Conservation (phyloP, 2,113 vertebrate species). For the Myrmophylax atrothorax region DNA sequence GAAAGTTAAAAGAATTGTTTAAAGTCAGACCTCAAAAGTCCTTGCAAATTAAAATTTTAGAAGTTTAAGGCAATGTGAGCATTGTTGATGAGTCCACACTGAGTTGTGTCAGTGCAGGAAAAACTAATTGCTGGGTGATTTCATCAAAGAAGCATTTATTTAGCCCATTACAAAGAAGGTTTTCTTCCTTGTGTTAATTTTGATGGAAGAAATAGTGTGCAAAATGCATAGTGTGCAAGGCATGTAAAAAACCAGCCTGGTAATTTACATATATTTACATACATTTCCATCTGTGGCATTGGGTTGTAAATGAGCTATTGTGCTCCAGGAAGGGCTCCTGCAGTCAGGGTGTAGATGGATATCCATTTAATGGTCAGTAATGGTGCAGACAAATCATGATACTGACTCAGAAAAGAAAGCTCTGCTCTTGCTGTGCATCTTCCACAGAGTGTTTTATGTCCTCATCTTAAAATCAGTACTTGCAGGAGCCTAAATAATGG, state of each 20-base stretch:
- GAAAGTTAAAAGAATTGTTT: background rate
- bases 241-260: background rate
- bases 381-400: background rate
- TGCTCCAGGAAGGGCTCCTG: background rate
- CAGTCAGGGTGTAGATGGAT: background rate
- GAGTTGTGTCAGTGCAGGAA: background rate
- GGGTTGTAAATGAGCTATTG: background rate
- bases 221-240: background rate
- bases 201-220: background rate
- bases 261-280: background rate
- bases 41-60: background rate
- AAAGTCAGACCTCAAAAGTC: background rate
- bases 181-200: background rate
- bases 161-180: background rate
- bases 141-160: background rate
- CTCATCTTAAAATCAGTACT: background rate
- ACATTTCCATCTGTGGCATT: background rate
- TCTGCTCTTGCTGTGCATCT: background rate
- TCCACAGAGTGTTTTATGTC: background rate
- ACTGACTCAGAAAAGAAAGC: background rate
- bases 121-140: background rate
- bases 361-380: background rate
- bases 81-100: background rate
- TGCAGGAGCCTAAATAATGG: background rate
- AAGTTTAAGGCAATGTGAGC: background rate